These are phyloP conservation scores for Rhadinocentrus ornatus DNA, from an alignment of 2,797 vertebrate genomes.

Conservation along the genomic window DNA sequence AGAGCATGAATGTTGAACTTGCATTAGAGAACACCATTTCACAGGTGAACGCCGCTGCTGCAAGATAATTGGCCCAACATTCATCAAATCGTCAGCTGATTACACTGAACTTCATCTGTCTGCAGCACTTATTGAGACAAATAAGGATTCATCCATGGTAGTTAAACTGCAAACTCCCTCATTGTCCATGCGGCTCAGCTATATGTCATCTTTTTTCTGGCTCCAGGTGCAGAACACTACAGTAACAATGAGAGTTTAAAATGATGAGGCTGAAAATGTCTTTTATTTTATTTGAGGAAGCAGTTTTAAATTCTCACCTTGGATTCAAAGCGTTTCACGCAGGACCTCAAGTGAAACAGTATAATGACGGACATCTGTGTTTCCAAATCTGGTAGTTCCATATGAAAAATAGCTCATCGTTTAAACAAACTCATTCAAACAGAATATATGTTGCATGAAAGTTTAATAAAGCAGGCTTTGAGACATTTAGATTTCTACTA, in stretches of 20 bases:
- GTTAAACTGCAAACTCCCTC: conserved; percentile 25
- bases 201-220: conserved; percentile 15
- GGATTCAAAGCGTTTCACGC: conserved; percentile 14
- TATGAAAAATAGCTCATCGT: conserved; percentile 2
- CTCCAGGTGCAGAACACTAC: conserved; percentile 3
- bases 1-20: conserved; percentile 23
- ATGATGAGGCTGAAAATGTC: background rate
- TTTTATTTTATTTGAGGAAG: background rate
- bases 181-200: background rate
- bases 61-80: conserved; percentile 56
- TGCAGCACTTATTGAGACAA: conserved; percentile 60
- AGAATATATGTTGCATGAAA: conserved; percentile 10
- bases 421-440: conserved; percentile 29
- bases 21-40: conserved; percentile 56
- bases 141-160: conserved; percentile 39
- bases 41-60: conserved; percentile 48
- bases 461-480: conserved; percentile 6
- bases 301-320: conserved; percentile 21
- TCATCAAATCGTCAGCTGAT: conserved; percentile 55
- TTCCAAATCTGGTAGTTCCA: conserved; percentile 17
- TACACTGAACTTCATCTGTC: conserved; percentile 48
- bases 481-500: conserved; percentile 6
- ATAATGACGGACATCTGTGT: conserved; percentile 5
- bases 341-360: background rate
- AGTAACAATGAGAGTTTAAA: background rate